Base-by-base conservation (phyloP, 2,797 vertebrate genomes). In the Strix occidentalis region DNA sequence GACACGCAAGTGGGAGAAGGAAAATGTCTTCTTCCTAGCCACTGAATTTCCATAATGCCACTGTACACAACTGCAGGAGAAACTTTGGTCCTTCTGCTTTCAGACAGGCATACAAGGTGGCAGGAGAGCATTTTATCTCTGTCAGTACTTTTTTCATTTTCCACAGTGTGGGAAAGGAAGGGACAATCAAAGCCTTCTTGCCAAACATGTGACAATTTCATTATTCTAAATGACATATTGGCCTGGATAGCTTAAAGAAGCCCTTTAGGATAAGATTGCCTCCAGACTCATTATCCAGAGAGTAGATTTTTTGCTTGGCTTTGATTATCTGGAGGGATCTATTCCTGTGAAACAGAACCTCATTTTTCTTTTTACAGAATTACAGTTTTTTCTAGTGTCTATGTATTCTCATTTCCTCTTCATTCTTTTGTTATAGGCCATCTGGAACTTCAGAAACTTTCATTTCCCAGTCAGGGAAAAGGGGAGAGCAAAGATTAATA, bases 251-350 rank as follows among this genome's bases (percentile, higher is more conserved):
- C 46, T 72, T 81, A 37, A 95, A 81, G 76, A 92, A 91, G 51
- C 25, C 54, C 43, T 84, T 87, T 63, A 79, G 70, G 39, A 79
- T 70, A 77, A 90, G 83, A 77, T 88, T 93, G 35, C 26, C 66
- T 90, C 65, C 63, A 91, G 77, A 93, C 53, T 94, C 41, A 89
- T 97, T 89, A 91, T 70, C 72, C 75, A 79, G 74, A 95, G 56
- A 57, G 58, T 70, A 61, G 65, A 74, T 87, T 95, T 96, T 96
- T 89, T 77, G 45, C 81, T 87, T 80, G 68, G n/a, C 63, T 93
- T 89, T 75, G 82, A 66, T 93, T 91, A 58, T 93, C 78, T 90
- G 77, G 51, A 92, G 56, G 54, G 45, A 66, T 89, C 57, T 91
- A 19, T 86, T 71, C 82, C 41, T 82, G 64, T 82, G 74, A 84